Evolutionary conservation across 2,797 vertebrate genomes (phyloP).

Genomic region (Gambelia wislizenii): DNA sequence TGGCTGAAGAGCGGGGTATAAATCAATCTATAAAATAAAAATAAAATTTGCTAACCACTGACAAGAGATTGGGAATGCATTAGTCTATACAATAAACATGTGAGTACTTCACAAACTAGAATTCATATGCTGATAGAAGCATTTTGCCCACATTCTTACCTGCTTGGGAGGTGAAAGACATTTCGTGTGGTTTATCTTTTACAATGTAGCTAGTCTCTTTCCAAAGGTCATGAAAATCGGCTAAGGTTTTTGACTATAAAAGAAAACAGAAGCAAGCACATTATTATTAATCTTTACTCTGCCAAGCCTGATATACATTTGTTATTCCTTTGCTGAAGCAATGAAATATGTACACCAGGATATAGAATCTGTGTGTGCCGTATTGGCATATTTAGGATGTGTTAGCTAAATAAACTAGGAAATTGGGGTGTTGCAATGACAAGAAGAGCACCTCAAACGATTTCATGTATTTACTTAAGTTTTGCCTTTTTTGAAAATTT

Average conservation of each 20-base stretch:
- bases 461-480: not conserved
- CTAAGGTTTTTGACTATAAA: conserved; percentile 36
- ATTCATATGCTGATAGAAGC: not conserved
- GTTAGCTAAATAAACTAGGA: not conserved
- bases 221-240: conserved; percentile 37
- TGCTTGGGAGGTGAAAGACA: not conserved
- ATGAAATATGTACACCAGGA: not conserved
- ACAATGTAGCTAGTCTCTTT: conserved; percentile 28
- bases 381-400: too few species aligned
- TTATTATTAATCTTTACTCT: not conserved
- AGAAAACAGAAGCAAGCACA: not conserved
- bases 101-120: not conserved
- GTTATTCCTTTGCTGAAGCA: not conserved
- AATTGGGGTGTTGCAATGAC: not conserved
- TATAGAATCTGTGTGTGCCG: not conserved
- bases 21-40: too few species aligned
- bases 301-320: not conserved
- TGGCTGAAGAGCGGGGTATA: too few species aligned
- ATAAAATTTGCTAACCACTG: not conserved
- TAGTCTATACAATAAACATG: not conserved
- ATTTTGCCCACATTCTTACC: not conserved
- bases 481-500: not conserved
- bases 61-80: not conserved
- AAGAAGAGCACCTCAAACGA: not conserved
- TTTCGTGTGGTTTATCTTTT: conserved; percentile 35